Evolutionary conservation across 2,113 vertebrate species (phyloP).

Genomic region (Oreochromis spilurus): DNA sequence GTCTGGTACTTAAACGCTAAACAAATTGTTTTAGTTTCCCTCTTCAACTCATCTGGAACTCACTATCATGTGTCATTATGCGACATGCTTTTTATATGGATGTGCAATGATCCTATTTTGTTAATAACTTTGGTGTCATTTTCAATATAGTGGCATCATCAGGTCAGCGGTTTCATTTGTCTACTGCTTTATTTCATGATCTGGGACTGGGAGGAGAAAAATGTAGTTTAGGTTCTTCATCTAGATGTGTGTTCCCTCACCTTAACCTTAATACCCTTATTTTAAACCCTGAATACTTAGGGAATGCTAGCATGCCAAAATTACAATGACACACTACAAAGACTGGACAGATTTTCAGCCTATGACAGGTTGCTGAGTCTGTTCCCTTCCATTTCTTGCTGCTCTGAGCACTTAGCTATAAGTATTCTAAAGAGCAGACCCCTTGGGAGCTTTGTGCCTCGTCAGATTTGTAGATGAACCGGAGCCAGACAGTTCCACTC

Average conservation of each 20-base stretch:
- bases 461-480: background rate
- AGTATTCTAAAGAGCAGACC: background rate
- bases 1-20: constrained; percentile 6
- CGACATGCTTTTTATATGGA: background rate
- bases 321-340: background rate
- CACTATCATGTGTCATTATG: background rate
- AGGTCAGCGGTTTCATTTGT: background rate
- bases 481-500: background rate
- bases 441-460: background rate
- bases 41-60: background rate
- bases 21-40: background rate
- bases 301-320: background rate
- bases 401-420: background rate
- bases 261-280: background rate
- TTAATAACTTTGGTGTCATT: background rate
- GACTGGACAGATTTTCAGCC: background rate
- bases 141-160: background rate
- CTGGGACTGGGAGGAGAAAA: background rate
- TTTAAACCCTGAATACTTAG: background rate
- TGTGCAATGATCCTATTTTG: background rate
- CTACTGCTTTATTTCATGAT: background rate
- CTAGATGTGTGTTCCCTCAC: background rate
- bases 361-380: background rate
- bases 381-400: background rate
- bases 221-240: background rate